A percentile compares a stretch with the other conserved stretches of the same genome.
Evolutionary conservation across 1,140 invertebrate genomes (phyloP).

Genomic region (Scaptodrosophila lebanonensis): DNA sequence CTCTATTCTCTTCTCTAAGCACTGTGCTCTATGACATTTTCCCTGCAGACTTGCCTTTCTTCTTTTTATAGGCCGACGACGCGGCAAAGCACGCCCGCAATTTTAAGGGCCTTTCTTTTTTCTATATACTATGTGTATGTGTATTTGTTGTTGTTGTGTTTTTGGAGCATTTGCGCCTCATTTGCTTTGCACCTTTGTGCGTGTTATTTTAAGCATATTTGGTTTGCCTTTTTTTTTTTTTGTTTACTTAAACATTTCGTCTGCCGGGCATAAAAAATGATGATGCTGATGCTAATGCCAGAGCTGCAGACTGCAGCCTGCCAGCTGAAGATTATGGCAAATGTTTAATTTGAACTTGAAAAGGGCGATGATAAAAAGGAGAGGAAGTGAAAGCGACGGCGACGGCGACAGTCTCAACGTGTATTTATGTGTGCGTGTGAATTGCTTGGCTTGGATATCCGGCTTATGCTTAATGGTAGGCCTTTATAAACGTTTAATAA

Average conservation of each 20-base stretch:
- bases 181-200: slow-evolving; percentile 60
- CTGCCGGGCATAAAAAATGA: slow-evolving; percentile 37
- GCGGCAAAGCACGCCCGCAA: neutral
- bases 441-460: slow-evolving; percentile 48
- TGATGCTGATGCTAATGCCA: no score
- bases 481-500: slow-evolving; percentile 39
- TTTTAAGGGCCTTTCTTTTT: slow-evolving; percentile 43
- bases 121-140: slow-evolving; percentile 12
- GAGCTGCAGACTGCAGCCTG: no score
- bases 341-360: slow-evolving; percentile 74
- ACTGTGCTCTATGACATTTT: no score
- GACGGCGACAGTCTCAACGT: slow-evolving; percentile 9
- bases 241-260: slow-evolving; percentile 43
- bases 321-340: slow-evolving; percentile 62
- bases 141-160: slow-evolving; percentile 9
- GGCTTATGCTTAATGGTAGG: slow-evolving; percentile 29
- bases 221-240: slow-evolving; percentile 30
- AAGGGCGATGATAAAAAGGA: slow-evolving; percentile 12
- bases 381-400: slow-evolving; percentile 44
- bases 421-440: neutral
- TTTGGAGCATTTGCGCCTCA: slow-evolving; percentile 50
- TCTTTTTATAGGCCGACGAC: no score
- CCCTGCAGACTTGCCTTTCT: neutral
- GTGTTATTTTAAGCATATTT: slow-evolving; percentile 31
- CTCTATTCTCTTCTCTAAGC: no score